Conservation (phyloP, 2,888 invertebrate genomes). For the Epiperipatus broadwayi region DNA sequence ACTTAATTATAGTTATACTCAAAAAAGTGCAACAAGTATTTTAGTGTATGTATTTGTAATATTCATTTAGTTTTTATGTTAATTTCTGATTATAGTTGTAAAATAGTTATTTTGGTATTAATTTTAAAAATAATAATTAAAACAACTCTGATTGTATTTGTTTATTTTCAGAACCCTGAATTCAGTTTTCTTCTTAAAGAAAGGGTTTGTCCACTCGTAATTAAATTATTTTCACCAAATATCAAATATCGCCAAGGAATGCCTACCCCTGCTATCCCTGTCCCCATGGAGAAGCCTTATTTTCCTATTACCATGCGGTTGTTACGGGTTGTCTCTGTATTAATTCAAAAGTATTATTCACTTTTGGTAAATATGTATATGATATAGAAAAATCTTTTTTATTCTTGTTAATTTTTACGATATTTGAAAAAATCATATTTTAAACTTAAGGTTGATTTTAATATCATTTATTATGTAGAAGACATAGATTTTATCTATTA, state of each 20-base stretch:
- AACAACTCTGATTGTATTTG: too few species aligned
- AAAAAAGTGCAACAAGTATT: too few species aligned
- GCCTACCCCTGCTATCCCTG: constrained; percentile 26
- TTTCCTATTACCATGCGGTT: constrained; percentile 92
- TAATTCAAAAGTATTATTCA: constrained; percentile 78
- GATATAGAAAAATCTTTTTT: constrained; percentile 1
- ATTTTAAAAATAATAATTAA: too few species aligned
- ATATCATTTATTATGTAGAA: neutral
- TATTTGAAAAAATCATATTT: too few species aligned
- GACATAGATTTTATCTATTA: too few species aligned
- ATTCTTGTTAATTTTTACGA: too few species aligned
- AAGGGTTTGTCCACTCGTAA: constrained; percentile 91
- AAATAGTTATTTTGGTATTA: too few species aligned
- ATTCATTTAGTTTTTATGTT: neutral
- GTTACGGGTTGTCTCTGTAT: constrained; percentile 69
- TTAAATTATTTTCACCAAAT: constrained; percentile 91
- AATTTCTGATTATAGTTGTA: too few species aligned
- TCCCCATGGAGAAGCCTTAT: constrained; percentile 63
- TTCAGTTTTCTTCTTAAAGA: constrained; percentile 87
- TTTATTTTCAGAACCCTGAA: constrained; percentile 57
- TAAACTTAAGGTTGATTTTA: too few species aligned
- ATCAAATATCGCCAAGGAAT: constrained; percentile 58
- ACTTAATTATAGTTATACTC: too few species aligned
- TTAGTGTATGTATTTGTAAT: neutral
- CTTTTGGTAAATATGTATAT: constrained; percentile 63